Evolutionary conservation across 2,797 vertebrate species (phyloP).

Genomic region (Anguilla anguilla): DNA sequence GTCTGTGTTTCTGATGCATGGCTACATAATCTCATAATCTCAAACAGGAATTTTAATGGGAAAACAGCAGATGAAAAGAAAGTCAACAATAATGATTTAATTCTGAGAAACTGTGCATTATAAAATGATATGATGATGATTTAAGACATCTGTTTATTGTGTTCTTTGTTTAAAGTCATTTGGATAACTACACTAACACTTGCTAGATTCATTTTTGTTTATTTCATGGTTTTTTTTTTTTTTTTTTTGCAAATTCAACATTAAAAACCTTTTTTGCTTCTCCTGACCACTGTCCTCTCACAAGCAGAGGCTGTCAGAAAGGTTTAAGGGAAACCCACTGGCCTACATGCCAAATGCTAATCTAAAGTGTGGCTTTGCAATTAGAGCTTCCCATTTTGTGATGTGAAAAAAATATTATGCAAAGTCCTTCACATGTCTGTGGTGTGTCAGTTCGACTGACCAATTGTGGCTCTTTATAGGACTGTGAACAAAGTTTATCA

Average conservation of each 20-base stretch:
- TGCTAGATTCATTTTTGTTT: neutral
- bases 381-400: slow-evolving; percentile 19
- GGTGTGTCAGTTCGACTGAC: slow-evolving; percentile 50
- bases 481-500: slow-evolving; percentile 62
- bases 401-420: slow-evolving; percentile 25
- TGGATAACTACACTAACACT: neutral
- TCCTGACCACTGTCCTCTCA: neutral
- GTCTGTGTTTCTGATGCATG: too few relatives aligned
- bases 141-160: neutral
- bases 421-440: neutral
- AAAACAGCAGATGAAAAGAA: too few relatives aligned
- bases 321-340: neutral
- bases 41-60: too few relatives aligned
- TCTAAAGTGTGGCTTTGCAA: slow-evolving; percentile 23
- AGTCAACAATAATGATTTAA: neutral
- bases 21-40: too few relatives aligned
- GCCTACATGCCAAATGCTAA: neutral
- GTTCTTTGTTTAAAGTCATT: neutral
- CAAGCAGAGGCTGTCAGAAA: neutral
- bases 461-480: slow-evolving; percentile 37
- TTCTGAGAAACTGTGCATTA: neutral
- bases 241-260: neutral
- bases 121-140: neutral
- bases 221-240: neutral
- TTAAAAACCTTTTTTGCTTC: neutral